These are phyloP conservation scores for Argyresthia goedartella DNA, from an alignment of 2,888 invertebrate species.

Conservation along the genomic window DNA sequence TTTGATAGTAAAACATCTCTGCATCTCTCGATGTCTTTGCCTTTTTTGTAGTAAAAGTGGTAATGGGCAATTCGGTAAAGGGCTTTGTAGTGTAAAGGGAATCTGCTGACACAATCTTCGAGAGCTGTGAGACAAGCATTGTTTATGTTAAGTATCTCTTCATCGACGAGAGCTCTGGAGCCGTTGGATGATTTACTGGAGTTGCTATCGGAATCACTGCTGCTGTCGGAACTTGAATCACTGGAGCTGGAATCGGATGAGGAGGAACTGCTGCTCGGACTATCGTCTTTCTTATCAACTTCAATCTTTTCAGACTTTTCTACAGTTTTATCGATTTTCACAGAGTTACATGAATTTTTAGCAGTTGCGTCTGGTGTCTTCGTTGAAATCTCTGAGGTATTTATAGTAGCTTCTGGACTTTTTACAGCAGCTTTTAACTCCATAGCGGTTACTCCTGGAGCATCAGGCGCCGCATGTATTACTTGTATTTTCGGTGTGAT, in stretches of 20 bases:
- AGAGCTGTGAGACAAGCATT: slow-evolving; percentile 80
- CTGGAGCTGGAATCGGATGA: slow-evolving; percentile 72
- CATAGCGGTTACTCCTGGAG: not conserved
- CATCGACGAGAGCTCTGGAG: slow-evolving; percentile 50
- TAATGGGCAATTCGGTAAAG: slow-evolving; percentile 89
- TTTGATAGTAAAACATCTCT: slow-evolving; percentile 79
- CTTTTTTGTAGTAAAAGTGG: slow-evolving; percentile 79
- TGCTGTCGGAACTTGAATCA: slow-evolving; percentile 62
- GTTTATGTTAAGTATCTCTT: slow-evolving; percentile 73
- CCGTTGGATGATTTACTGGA: slow-evolving; percentile 51
- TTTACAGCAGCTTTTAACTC: too few relatives aligned
- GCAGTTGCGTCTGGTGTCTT: too few relatives aligned
- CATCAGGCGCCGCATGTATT: slow-evolving; percentile 2
- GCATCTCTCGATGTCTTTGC: slow-evolving; percentile 77
- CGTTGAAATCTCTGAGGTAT: too few relatives aligned
- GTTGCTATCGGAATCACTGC: slow-evolving; percentile 63
- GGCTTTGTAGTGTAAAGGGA: slow-evolving; percentile 94
- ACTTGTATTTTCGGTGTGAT: slow-evolving; percentile 11
- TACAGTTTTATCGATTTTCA: not conserved
- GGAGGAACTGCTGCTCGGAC: slow-evolving; percentile 49
- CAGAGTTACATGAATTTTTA: slow-evolving; percentile 1
- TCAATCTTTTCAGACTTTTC: not conserved
- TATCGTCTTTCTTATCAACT: slow-evolving; percentile 31
- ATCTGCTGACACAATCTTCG: slow-evolving; percentile 86
- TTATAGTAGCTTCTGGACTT: too few relatives aligned